A percentile compares a stretch with the other conserved stretches of the same genome.
These are phyloP conservation scores for Trissolcus basalis DNA, from an alignment of 1,140 invertebrate species.

Conservation along the genomic window DNA sequence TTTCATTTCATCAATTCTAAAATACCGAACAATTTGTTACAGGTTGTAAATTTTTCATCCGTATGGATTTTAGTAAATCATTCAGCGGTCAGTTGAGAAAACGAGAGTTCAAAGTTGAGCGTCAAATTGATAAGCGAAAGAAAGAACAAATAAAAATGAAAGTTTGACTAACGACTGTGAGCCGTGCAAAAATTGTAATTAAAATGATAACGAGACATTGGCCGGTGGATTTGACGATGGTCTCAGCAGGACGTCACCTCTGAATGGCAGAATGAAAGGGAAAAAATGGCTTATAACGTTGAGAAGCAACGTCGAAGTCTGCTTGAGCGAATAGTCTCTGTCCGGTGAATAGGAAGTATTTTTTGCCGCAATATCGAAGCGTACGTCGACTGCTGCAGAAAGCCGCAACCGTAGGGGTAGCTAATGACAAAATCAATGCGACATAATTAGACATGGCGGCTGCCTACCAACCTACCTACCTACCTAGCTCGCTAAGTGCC, in stretches of 20 bases:
- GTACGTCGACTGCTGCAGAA: conserved; percentile 51
- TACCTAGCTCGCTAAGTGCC: conserved; percentile 32
- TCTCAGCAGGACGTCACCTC: conserved; percentile 13
- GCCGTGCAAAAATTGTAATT: conserved; percentile 19
- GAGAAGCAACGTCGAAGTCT: conserved; percentile 29
- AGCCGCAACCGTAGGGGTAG: conserved; percentile 66
- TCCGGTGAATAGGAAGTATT: conserved; percentile 63
- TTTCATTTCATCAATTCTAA: too few species aligned
- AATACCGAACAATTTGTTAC: too few species aligned
- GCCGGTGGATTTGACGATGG: conserved; percentile 7
- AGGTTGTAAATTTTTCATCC: too few species aligned
- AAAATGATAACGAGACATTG: conserved; percentile 4
- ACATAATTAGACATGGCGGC: conserved; percentile 76
- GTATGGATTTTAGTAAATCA: too few species aligned
- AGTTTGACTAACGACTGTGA: too few species aligned
- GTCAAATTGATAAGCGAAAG: too few species aligned
- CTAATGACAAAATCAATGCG: conserved; percentile 77
- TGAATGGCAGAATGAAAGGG: conserved; percentile 14
- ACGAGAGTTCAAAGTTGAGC: too few species aligned
- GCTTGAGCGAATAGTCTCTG: conserved; percentile 29
- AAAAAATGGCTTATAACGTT: conserved; percentile 24
- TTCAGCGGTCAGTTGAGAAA: too few species aligned
- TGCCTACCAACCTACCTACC: conserved; percentile 61
- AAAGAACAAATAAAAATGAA: too few species aligned
- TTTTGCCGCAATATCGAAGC: conserved; percentile 62